Evolutionary conservation across 2,113 vertebrate genomes (phyloP), one percentile per base, ranked within the genome.

Genomic region (Mellivora capensis): DNA sequence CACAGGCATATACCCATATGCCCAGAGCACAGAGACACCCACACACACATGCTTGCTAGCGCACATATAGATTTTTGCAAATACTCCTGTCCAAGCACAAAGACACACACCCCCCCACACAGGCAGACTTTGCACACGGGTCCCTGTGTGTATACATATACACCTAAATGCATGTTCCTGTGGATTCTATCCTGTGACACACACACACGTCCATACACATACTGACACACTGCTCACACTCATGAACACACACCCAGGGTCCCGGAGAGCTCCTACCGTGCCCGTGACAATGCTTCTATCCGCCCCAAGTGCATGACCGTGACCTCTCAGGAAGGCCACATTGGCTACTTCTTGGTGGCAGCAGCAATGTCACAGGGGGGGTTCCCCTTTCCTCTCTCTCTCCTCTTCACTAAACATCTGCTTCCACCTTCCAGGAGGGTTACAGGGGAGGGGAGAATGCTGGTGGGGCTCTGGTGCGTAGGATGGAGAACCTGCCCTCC

Each of bases 81-180:
- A 79, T 12, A 44, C 29, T 76, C 20, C 6, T 4, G 29, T 15
- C 52, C 17, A 52, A n/a, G 14, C 71, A 81, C 61, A 89, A 57
- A 59, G 18, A 62, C 39, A 37, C 39, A 31, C 17, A 42, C 6
- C 12, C 7, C 37, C 25, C 42, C 59, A 47, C 47, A 74, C 4
- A 49, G 72, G 87, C 2, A 29, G 37, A 44, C 37, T 42, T 44
- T 44, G 62, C 52, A 49, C n/a, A 34, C 0, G 3, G 57, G 29
- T 29, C 42, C 57, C 42, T 0, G 0, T 10, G n/a, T 44, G 21
- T 6, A 29, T 15, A 20, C 17, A 8, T 1, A 13, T 1, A 8
- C 6, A 42, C 29, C 7, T 29, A 47, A 47, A 31, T 47, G 27
- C 74, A 31, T 4, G 7, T 77, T 47, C 47, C 4, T 17, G 0